Evolutionary conservation across 2,797 vertebrate species (phyloP), one percentile per base, ranked within the genome.

Genomic region (Poecile montanus): DNA sequence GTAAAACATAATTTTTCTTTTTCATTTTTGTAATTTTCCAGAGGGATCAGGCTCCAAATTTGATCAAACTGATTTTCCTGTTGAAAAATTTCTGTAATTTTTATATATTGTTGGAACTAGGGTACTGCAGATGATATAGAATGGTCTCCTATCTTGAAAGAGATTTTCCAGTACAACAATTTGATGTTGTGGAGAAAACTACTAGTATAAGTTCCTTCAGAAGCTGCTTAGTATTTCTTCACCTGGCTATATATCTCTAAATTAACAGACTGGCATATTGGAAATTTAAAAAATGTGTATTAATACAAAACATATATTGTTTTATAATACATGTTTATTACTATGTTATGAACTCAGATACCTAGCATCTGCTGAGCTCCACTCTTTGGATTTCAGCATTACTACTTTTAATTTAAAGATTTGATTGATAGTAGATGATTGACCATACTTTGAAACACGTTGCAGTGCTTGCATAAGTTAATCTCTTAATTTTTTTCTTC

Each of bases 401-500:
- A 30, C 22, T 50, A 9, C 57, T 76, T 82, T 79, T 57, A 29
- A 75, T 68, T 44, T 85, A 38, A 65, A 65, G 10, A 17, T 12
- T 65, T 87, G 13, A 5, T 26, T 73, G 20, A 47, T 54, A 66
- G 3, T 26, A 60, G n/a, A 26, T 70, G 11, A 51, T 40, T 79
- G 13, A 21, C 7, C 3, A 1, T 22, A 27, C 23, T 83, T 88
- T 74, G 44, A 80, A 88, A 83, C 21, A 26, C 5, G 42, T 17
- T 51, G 11, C 3, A 66, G 10, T 34, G 2, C 34, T 85, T 72
- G 11, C 10, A 54, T 15, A 42, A 45, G 2, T 38, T 66, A 32
- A 18, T 54, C 0, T 58, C 2, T 65, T 11, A 3, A 2, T 7
- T 58, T 68, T 56, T 67, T 61, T 30, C 3, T 66, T 61, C 44